Conservation (phyloP, 2,888 invertebrate genomes). For the Hypolimnas misippus region DNA sequence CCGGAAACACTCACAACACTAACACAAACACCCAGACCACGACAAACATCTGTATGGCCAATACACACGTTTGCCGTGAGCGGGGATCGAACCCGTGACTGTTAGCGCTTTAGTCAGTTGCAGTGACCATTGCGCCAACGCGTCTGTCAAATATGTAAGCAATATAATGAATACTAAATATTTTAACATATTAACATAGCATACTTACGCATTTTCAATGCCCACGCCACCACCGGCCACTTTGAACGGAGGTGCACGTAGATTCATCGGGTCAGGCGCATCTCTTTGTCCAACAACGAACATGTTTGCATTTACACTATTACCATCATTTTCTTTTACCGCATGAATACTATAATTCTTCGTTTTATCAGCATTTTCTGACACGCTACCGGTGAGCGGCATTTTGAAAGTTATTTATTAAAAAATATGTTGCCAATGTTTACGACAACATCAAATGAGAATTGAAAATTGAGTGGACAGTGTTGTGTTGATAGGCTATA, state of each 20-base stretch:
- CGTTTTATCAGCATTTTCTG: conserved; percentile 33
- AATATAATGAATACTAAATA: too few relatives aligned
- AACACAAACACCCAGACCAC: too few relatives aligned
- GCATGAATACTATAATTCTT: conserved; percentile 39
- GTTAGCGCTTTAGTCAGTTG: too few relatives aligned
- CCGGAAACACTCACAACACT: too few relatives aligned
- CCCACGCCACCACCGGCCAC: conserved; percentile 33
- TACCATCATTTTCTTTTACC: conserved; percentile 27
- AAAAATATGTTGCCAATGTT: neutral
- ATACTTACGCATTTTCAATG: conserved; percentile 32
- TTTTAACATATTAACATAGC: neutral
- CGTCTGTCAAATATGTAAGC: too few relatives aligned
- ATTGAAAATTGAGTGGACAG: neutral
- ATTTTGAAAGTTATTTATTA: conserved; percentile 11
- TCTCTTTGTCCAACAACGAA: conserved; percentile 35
- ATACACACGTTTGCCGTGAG: too few relatives aligned
- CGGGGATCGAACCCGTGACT: too few relatives aligned
- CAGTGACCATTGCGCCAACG: too few relatives aligned
- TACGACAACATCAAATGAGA: neutral
- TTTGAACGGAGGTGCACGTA: conserved; percentile 30
- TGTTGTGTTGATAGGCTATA: neutral
- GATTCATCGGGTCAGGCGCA: conserved; percentile 23
- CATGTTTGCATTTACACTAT: conserved; percentile 24
- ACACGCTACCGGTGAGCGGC: conserved; percentile 17
- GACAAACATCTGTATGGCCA: too few relatives aligned